Base-by-base conservation (phyloP, 2,113 vertebrate species). In the Mohoua ochrocephala region DNA sequence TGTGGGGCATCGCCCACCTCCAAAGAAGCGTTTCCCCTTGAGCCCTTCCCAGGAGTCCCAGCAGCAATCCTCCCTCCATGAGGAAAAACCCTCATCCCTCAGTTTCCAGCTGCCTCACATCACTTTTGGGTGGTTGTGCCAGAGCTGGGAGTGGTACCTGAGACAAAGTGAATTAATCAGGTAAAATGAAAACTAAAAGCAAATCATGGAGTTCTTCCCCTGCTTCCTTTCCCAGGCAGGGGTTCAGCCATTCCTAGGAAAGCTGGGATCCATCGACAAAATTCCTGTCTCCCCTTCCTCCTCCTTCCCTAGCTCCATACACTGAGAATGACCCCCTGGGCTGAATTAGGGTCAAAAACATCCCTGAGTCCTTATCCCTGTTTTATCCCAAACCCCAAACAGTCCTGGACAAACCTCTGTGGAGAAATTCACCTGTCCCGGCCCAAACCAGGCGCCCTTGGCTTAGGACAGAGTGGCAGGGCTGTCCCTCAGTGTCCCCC, bases 101-200 rank as follows among this genome's bases (percentile, higher is more conserved):
- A 0, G 3, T 1, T 52, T 10, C 10, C 4, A 6, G 0, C 0
- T 6, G 9, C 13, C 45, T 15, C 2, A 1, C 11, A 2, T 45
- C 7, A 1, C 21, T 26, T 9, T 35, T 21, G 7, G 49, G 7
- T 13, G 30, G 14, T 30, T 7, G 49, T 4, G 28, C 15, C 18
- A 9, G 47, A 6, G 45, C 54, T 54, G 30, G 7, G 3, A 3
- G 19, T 54, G 57, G 4, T 2, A 3, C 20, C 21, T 35, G 47
- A 8, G n/a, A 2, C 0, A 3, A 35, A 30, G 2, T 3, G 4
- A 22, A 21, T 35, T 18, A 6, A 16, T 1, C 17, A 9, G 27
- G 11, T 6, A 3, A 24, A 20, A 11, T 13, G 0, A 11, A 39
- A 47, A 2, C 6, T n/a, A 9, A 2, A 9, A 24, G 23, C 10